phyloP scores from a whole-genome alignment of 2,113 vertebrate species.

The Accipiter cooperii region DNA sequence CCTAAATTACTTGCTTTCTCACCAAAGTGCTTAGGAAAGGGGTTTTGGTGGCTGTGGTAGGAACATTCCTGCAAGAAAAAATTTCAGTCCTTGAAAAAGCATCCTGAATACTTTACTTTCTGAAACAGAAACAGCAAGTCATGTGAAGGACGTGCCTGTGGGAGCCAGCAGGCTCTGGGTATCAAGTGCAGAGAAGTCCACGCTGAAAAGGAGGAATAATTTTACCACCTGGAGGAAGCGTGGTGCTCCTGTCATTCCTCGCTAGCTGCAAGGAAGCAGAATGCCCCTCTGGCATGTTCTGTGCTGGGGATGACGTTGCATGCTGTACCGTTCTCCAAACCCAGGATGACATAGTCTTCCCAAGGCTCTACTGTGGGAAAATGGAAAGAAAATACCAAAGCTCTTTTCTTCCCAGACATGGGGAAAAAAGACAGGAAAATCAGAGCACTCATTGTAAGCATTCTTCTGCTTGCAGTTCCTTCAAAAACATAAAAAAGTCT shows the following conservation, averaged over 20 bases:
- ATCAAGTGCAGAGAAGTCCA: not conserved
- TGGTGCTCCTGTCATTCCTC: not conserved
- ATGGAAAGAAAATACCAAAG: not conserved
- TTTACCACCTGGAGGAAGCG: accelerated
- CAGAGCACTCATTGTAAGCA: not conserved
- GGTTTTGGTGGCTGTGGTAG: not conserved
- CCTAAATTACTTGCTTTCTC: not conserved
- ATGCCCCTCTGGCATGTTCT: not conserved
- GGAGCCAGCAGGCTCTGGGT: not conserved
- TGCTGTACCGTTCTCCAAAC: not conserved
- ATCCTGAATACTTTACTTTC: not conserved
- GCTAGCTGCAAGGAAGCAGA: not conserved
- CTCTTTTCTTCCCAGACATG: not conserved
- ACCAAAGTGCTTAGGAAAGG: not conserved
- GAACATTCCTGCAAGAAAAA: not conserved
- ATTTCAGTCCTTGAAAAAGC: not conserved
- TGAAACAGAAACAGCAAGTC: not conserved
- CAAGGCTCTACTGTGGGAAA: not conserved
- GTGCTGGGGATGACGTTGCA: accelerated
- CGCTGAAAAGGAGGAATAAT: not conserved
- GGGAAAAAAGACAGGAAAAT: not conserved
- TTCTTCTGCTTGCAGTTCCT: not conserved
- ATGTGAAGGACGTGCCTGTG: not conserved
- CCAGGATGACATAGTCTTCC: not conserved
- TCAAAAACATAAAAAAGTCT: not conserved